Evolutionary conservation across 2,113 vertebrate species (phyloP).

Genomic region (Xiphias gladius): DNA sequence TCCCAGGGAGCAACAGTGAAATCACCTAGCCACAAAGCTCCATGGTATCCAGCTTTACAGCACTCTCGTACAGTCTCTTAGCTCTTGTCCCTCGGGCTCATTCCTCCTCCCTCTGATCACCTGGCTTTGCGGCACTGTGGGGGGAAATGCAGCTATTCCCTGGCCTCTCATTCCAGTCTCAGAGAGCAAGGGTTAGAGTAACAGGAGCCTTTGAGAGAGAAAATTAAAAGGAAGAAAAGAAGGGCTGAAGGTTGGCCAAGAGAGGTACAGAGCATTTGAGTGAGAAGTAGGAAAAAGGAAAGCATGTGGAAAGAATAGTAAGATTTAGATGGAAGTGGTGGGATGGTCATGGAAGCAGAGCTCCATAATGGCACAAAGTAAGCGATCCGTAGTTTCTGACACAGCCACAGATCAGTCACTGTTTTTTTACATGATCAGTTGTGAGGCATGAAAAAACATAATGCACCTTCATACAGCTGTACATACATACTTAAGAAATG

Average conservation of each 20-base stretch:
- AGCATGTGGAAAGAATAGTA: background rate
- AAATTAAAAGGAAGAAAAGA: constrained; percentile 67
- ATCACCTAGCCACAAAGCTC: constrained; percentile 65
- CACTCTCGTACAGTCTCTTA: constrained; percentile 61
- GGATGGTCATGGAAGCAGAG: background rate
- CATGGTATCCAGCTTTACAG: constrained; percentile 74
- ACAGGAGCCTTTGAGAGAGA: constrained; percentile 63
- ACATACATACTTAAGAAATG: background rate
- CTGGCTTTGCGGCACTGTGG: constrained; percentile 60
- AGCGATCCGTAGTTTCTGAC: background rate
- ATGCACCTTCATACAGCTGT: background rate
- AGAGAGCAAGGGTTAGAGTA: constrained; percentile 48
- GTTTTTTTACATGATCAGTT: background rate
- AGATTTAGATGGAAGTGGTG: constrained; percentile 3
- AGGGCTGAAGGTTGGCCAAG: background rate
- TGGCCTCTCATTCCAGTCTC: constrained; percentile 59
- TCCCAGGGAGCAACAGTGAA: constrained; percentile 43
- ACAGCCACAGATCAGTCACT: background rate
- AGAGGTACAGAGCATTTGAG: background rate
- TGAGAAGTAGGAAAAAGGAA: background rate
- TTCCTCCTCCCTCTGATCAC: constrained; percentile 60
- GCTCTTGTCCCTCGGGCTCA: constrained; percentile 54
- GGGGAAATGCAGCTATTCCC: constrained; percentile 60
- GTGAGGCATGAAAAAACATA: background rate
- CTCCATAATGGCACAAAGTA: background rate